Base-by-base conservation (phyloP, 1,140 invertebrate species). In the Antheraea pernyi region DNA sequence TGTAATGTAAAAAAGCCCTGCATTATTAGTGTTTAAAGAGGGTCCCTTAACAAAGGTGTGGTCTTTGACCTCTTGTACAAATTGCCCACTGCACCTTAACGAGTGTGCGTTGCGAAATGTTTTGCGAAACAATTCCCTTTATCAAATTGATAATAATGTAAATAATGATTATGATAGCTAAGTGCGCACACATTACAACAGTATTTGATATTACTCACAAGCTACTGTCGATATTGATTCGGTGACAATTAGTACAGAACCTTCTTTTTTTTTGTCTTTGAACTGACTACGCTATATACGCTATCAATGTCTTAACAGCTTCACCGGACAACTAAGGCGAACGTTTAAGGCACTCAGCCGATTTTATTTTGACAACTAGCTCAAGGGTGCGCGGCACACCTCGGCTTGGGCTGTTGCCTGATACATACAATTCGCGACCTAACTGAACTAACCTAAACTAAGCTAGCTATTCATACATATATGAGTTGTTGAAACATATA, bases 61-160 rank as follows among this genome's bases (percentile, higher is more conserved):
- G 81, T 81, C 76, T 84, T 82, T 82, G 83, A 83, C 79, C 83
- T 72, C 71, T 61, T 83, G 78, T 18, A 76, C 80, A 67, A 76
- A 68, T 83, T 81, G 78, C 70, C 69, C 69, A 79, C 42, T 46
- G 48, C 42, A 63, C 68, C 60, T 65, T 66, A 66, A 69, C 39
- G n/a, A 10, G 5, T 6, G 19, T 36, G 22, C 67, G 63, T 81
- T 79, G 73, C 76, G 61, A 77, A 76, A 79, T 77, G 65, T 68
- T 70, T 65, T 66, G 61, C 60, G 59, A 16, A 19, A 46, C 30
- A n/a, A 16, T 53, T 53, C 46, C 7, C 46, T 53, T 53, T 53
- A 53, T 53, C 46, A 13, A 13, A 13, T 13, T 53, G 46, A 53
- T 53, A 13, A 53, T 53, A 16, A 1, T 6, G 46, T 53, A 53